Evolutionary conservation across 2,888 invertebrate genomes (phyloP).

Genomic region (Pyralis farinalis): DNA sequence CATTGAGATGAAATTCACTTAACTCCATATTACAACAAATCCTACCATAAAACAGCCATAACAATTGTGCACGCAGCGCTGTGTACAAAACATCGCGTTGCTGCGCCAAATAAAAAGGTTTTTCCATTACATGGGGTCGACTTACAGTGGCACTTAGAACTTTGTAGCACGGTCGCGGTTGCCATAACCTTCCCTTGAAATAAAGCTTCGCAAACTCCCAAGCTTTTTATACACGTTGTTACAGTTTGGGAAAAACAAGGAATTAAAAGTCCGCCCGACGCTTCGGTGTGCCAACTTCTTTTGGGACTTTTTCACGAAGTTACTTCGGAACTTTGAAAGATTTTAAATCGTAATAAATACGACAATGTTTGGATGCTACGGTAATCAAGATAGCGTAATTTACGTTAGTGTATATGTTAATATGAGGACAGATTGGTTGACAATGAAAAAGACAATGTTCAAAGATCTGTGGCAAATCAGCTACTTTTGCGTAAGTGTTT

Average conservation of each 20-base stretch:
- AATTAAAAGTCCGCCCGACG: constrained; percentile 36
- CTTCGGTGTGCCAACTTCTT: constrained; percentile 18
- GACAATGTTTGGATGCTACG: constrained; percentile 1
- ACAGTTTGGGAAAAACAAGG: constrained; percentile 44
- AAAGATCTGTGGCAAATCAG: too few relatives aligned
- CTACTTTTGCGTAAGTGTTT: too few relatives aligned
- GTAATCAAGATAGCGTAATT: too few relatives aligned
- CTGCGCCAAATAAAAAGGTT: constrained; percentile 47
- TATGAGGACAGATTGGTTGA: too few relatives aligned
- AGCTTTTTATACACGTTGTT: constrained; percentile 50
- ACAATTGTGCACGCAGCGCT: not conserved
- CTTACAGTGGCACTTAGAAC: constrained; percentile 52
- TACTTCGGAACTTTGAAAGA: constrained; percentile 10
- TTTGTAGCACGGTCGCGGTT: constrained; percentile 50
- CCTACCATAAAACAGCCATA: not conserved
- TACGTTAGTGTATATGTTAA: too few relatives aligned
- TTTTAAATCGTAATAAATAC: constrained; percentile 9
- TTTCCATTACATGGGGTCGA: constrained; percentile 55
- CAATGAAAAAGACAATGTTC: too few relatives aligned
- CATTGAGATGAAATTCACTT: not conserved
- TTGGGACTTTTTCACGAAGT: constrained; percentile 14
- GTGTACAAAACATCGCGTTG: constrained; percentile 38
- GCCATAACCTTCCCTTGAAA: constrained; percentile 42
- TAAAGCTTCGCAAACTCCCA: constrained; percentile 50
- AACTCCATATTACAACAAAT: not conserved